A percentile compares a stretch with the other conserved stretches of the same genome.
Evolutionary conservation across 2,888 invertebrate genomes (phyloP).

Genomic region (Syrphus vitripennis): DNA sequence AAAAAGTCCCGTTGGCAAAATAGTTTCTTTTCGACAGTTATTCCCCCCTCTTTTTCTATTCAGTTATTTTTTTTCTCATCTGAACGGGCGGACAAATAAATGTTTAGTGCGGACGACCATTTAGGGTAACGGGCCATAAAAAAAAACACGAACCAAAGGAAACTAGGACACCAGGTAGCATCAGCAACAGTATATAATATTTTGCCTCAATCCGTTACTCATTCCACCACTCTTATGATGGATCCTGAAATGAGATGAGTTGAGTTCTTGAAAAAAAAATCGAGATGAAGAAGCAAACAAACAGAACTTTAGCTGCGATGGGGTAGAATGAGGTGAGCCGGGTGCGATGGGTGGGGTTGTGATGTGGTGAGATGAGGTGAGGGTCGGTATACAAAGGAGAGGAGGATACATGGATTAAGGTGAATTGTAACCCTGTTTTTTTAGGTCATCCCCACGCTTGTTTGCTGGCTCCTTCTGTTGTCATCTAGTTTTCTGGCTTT

Average conservation of each 20-base stretch:
- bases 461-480: slow-evolving; percentile 37
- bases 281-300: slow-evolving; percentile 17
- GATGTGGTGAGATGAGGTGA: background rate
- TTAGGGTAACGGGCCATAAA: slow-evolving; percentile 58
- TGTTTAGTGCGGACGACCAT: slow-evolving; percentile 47
- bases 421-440: slow-evolving; percentile 67
- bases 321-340: background rate
- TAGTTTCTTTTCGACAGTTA: slow-evolving; percentile 17
- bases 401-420: slow-evolving; percentile 49
- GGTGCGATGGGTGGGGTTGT: background rate
- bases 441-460: slow-evolving; percentile 58
- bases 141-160: slow-evolving; percentile 11
- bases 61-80: slow-evolving; percentile 17
- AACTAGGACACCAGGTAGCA: slow-evolving; percentile 66
- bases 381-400: background rate
- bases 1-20: slow-evolving; percentile 40
- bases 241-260: slow-evolving; percentile 34
- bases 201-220: slow-evolving; percentile 49
- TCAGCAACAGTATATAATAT: slow-evolving; percentile 34
- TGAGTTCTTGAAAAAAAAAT: slow-evolving; percentile 34
- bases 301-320: background rate
- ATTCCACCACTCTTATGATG: background rate
- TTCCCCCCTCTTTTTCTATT: background rate
- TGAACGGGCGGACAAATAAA: slow-evolving; percentile 9
- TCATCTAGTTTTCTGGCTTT: slow-evolving; percentile 50